These are phyloP conservation scores for Listronotus bonariensis DNA, from an alignment of 1,140 invertebrate genomes.

Conservation along the genomic window DNA sequence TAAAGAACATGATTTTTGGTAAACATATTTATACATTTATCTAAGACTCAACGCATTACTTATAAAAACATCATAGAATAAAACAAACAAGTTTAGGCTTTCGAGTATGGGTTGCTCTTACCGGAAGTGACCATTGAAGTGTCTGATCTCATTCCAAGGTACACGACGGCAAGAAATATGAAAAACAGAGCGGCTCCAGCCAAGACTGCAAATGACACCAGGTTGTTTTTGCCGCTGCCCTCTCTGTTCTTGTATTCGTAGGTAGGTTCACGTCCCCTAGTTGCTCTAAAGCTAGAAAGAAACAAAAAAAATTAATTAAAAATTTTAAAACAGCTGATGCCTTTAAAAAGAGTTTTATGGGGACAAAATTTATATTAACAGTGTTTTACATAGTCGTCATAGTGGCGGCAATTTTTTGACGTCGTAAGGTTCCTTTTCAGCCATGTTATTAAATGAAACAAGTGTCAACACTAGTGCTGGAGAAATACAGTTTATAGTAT, in stretches of 20 bases:
- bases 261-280: slow-evolving; percentile 54
- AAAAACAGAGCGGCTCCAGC: slow-evolving; percentile 68
- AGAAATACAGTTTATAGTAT: too few relatives aligned
- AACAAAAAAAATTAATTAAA: slow-evolving; percentile 10
- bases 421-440: too few relatives aligned
- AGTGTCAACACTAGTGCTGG: too few relatives aligned
- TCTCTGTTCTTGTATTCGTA: slow-evolving; percentile 58
- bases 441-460: too few relatives aligned
- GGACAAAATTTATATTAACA: too few relatives aligned
- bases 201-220: slow-evolving; percentile 68
- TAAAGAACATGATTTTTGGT: too few relatives aligned
- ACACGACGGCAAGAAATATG: slow-evolving; percentile 66
- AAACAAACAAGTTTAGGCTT: slow-evolving; percentile 11
- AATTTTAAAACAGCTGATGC: too few relatives aligned
- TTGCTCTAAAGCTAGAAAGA: slow-evolving; percentile 38
- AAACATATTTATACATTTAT: not conserved
- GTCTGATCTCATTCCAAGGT: slow-evolving; percentile 63
- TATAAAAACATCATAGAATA: not conserved
- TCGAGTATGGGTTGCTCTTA: slow-evolving; percentile 44
- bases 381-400: too few relatives aligned
- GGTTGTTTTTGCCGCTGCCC: slow-evolving; percentile 63
- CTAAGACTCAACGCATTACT: not conserved
- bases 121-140: slow-evolving; percentile 44
- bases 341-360: too few relatives aligned
- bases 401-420: too few relatives aligned